These are phyloP conservation scores for Choristoneura rosaceana DNA, from an alignment of 2,888 invertebrate genomes.

Conservation along the genomic window DNA sequence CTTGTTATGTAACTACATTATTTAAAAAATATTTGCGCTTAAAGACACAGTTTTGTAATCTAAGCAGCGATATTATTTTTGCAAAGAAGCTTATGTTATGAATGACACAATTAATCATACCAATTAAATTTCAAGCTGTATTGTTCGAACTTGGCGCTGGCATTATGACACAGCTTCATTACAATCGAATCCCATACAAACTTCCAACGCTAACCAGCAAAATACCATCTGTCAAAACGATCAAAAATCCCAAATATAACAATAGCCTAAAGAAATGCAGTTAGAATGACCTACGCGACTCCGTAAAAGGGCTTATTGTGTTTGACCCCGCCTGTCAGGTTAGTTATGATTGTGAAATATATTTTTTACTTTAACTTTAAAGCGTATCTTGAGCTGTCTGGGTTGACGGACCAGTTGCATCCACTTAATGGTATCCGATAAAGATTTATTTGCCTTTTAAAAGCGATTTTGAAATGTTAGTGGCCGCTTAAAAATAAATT, in stretches of 20 bases:
- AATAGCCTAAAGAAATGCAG: constrained; percentile 28
- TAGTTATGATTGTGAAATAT: constrained; percentile 29
- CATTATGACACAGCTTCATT: constrained; percentile 13
- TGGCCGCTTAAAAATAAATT: no score
- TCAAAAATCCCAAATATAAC: constrained; percentile 6
- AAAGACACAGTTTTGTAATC: no score
- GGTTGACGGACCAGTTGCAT: background rate
- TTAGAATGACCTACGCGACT: constrained; percentile 29
- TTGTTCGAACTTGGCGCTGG: background rate
- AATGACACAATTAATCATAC: no score
- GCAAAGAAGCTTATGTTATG: background rate
- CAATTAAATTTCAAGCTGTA: background rate
- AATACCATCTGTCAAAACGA: constrained; percentile 29
- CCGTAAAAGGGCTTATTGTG: constrained; percentile 31
- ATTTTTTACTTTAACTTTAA: constrained; percentile 4
- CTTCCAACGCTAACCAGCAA: constrained; percentile 12
- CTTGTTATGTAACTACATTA: no score
- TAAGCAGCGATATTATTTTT: no score
- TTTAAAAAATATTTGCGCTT: no score
- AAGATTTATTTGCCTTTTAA: background rate
- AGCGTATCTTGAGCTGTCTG: constrained; percentile 2
- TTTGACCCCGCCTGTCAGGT: constrained; percentile 39
- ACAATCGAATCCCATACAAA: background rate
- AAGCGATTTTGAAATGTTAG: background rate
- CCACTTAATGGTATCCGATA: background rate